Evolutionary conservation across 2,888 invertebrate genomes (phyloP), one percentile per base, ranked within the genome.

Genomic region (Dugesia japonica): DNA sequence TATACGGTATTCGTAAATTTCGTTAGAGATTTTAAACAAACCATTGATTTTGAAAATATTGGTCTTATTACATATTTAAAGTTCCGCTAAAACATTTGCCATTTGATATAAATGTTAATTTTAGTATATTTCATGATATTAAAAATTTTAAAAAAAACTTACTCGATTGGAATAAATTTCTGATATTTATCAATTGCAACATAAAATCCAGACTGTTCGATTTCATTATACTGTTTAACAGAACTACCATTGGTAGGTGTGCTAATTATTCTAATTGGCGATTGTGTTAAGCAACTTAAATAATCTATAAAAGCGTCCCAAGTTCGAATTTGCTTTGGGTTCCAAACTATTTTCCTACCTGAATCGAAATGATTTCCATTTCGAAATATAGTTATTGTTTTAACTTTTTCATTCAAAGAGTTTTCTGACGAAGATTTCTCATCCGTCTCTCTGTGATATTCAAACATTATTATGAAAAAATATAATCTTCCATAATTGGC

Each of bases 221-320:
- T 56, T 7, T 23, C 23, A 4, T 56, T n/a, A 56, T 56, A 56
- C 4, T 56, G n/a, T 4, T 56, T 56, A 1, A 56, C 56, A 9
- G 56, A 56, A n/a, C 56, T 56, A 9, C 56, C 56, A 56, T n/a
- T 56, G 1, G 4, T 56, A 1, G 56, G 56, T 4, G 56, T 56
- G 4, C 56, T 56, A 9, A 56, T 56, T 56, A 56, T 13, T 56
- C 56, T 56, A 20, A 56, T 56, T 23, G 56, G 56, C 7, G 56
- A n/a, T 7, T 23, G 4, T 4, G 56, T 56, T 56, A 56, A 13
- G 4, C 1, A 20, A 56, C 56, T 56, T n/a, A 56, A n/a, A 56
- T 56, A 56, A n/a, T 56, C 56, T 9, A 56, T 56, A n/a, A 56
- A 56, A 56, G 56, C 56, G 23, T 56, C 56, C 56, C 56, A 56